Conservation (phyloP, 2,113 vertebrate species). For the Garra rufa region DNA sequence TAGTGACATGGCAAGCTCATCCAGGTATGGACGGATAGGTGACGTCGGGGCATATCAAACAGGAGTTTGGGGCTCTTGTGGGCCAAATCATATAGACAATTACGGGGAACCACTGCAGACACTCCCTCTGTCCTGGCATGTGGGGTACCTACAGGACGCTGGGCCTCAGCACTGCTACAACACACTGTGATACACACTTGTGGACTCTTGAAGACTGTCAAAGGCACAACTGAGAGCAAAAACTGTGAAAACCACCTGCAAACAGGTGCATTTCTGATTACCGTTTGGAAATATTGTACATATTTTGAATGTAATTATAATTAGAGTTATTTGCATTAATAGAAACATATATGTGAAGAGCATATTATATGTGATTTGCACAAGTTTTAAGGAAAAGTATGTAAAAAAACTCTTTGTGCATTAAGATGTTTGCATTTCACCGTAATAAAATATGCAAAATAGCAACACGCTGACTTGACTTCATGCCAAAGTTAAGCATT, state of each 20-base stretch:
- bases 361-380: neutral
- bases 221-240: neutral
- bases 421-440: neutral
- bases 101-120: slow-evolving; percentile 57
- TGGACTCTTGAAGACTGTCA: neutral
- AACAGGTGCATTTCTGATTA: slow-evolving; percentile 15
- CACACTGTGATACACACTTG: slow-evolving; percentile 30
- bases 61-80: slow-evolving; percentile 55
- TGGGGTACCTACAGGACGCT: slow-evolving; percentile 67
- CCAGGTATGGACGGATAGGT: slow-evolving; percentile 48
- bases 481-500: neutral
- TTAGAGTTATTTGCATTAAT: neutral
- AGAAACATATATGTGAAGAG: neutral
- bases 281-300: neutral
- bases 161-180: slow-evolving; percentile 64
- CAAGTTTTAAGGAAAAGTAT: neutral
- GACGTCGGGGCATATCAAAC: slow-evolving; percentile 53
- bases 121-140: slow-evolving; percentile 65
- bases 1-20: slow-evolving; percentile 54
- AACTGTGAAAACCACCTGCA: neutral
- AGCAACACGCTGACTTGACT: neutral
- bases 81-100: slow-evolving; percentile 57
- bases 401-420: neutral
- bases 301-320: slow-evolving; percentile 16
- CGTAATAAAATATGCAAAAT: slow-evolving; percentile 47